Percentiles rank a stretch among this genome's conserved stretches.
These are phyloP conservation scores for Astatoreochromis straeleni DNA, from an alignment of 2,113 vertebrate genomes.

Conservation along the genomic window DNA sequence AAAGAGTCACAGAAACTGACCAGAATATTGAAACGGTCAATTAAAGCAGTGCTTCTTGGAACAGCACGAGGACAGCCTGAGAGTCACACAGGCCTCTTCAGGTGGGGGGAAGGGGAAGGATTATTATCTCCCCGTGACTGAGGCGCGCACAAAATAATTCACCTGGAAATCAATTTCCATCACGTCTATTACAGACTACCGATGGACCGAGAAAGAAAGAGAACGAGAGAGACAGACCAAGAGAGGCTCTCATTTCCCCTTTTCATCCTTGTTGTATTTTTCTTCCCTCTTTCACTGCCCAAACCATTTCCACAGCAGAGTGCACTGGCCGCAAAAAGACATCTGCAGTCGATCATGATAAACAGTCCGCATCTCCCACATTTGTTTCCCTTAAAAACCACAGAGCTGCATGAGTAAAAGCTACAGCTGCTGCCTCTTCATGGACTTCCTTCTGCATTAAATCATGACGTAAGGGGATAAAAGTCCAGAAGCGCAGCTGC, in stretches of 20 bases:
- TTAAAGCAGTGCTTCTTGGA: slow-evolving; percentile 45
- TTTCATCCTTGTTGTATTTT: slow-evolving; percentile 37
- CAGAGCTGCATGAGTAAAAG: slow-evolving; percentile 25
- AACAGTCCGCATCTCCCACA: slow-evolving; percentile 44
- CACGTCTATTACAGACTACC: slow-evolving; percentile 48
- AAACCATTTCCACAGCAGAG: slow-evolving; percentile 51
- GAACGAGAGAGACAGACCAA: slow-evolving; percentile 12
- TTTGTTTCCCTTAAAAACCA: slow-evolving; percentile 52
- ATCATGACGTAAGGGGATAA: neutral
- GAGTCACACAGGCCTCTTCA: slow-evolving; percentile 1
- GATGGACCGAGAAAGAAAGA: slow-evolving; percentile 38
- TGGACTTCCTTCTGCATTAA: neutral
- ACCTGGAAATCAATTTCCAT: slow-evolving; percentile 73
- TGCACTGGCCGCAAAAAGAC: slow-evolving; percentile 43
- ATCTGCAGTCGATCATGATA: slow-evolving; percentile 63
- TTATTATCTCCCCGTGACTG: slow-evolving; percentile 28
- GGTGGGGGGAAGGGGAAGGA: neutral
- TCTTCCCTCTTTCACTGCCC: slow-evolving; percentile 27
- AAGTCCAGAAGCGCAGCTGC: neutral
- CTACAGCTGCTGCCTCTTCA: slow-evolving; percentile 36
- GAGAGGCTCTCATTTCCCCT: slow-evolving; percentile 39
- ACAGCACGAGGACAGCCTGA: neutral
- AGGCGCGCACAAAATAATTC: slow-evolving; percentile 57
- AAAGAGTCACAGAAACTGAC: slow-evolving; percentile 17
- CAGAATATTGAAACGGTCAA: slow-evolving; percentile 56